Evolutionary conservation across 2,797 vertebrate species (phyloP).

Genomic region (Oreortyx pictus): DNA sequence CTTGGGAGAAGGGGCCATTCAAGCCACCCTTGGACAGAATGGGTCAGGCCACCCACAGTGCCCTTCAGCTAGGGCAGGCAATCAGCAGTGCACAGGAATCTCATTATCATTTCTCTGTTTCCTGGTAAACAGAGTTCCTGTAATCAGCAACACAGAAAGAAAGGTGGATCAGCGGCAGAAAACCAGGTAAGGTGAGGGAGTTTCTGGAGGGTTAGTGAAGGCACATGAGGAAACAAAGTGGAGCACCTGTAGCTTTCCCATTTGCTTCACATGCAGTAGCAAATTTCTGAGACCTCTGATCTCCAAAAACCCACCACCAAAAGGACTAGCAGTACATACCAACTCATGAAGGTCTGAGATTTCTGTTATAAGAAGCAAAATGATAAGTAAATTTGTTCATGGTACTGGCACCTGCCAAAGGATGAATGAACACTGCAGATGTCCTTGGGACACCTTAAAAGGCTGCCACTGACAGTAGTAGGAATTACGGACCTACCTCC

Average conservation of each 20-base stretch:
- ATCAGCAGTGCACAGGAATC: neutral
- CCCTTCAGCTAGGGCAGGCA: conserved; percentile 30
- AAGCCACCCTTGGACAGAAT: accelerated
- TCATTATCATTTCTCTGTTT: neutral
- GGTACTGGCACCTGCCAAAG: neutral
- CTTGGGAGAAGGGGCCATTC: accelerated
- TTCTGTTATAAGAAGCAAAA: neutral
- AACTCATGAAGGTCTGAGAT: neutral
- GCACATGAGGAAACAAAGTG: accelerated
- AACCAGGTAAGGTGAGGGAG: neutral
- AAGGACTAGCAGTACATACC: accelerated
- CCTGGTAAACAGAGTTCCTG: neutral
- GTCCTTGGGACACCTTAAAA: neutral
- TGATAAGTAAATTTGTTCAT: neutral
- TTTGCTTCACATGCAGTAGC: accelerated
- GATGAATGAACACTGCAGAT: neutral
- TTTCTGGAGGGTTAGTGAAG: neutral
- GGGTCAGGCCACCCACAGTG: neutral
- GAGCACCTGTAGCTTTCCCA: neutral
- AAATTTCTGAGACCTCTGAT: accelerated
- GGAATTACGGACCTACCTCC: conserved; percentile 52
- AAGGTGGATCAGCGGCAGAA: neutral
- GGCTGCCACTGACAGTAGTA: conserved; percentile 15
- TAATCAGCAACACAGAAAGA: neutral
- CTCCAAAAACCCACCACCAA: neutral